phyloP scores from a whole-genome alignment of 2,797 vertebrate species.

The Molossus molossus region DNA sequence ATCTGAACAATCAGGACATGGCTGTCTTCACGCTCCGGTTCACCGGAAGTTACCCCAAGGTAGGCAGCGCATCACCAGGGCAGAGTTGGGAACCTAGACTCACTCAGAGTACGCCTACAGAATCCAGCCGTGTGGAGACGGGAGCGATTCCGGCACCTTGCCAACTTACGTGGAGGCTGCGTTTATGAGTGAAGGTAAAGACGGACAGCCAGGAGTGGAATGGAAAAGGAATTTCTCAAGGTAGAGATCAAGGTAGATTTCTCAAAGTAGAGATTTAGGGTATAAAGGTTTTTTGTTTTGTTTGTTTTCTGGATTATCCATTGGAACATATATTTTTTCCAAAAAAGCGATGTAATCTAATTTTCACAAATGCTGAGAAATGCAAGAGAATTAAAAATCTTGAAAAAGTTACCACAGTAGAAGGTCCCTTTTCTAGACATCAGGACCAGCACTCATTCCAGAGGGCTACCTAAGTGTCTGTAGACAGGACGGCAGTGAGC shows the following conservation, averaged over 20 bases:
- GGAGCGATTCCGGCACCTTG: background rate
- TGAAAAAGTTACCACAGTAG: background rate
- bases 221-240: background rate
- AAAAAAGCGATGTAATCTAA: background rate
- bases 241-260: background rate
- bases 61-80: background rate
- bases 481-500: background rate
- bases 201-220: background rate
- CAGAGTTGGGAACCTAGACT: background rate
- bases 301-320: background rate
- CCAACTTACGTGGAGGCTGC: background rate
- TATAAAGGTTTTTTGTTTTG: background rate
- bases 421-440: background rate
- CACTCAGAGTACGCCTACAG: background rate
- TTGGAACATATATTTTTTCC: background rate
- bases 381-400: constrained; percentile 53
- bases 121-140: background rate
- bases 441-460: background rate
- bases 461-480: background rate
- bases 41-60: background rate
- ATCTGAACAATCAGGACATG: background rate
- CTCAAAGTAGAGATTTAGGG: background rate
- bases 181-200: background rate
- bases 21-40: background rate
- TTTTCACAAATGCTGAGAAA: constrained; percentile 54